phyloP scores from a whole-genome alignment of 2,797 vertebrate genomes.

The Apogon hyalosoma region DNA sequence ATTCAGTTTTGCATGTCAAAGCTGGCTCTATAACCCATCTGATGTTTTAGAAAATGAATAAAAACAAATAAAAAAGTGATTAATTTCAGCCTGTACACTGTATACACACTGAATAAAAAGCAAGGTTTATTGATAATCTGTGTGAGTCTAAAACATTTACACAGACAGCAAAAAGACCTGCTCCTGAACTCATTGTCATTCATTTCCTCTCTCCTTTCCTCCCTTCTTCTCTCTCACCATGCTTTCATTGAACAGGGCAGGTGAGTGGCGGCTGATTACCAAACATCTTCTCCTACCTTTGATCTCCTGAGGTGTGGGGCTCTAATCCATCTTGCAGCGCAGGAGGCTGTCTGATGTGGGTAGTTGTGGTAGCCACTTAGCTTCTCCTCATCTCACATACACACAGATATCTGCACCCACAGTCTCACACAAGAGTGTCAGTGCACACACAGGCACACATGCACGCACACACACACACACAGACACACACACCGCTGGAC shows the following conservation, averaged over 20 bases:
- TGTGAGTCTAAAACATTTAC: neutral
- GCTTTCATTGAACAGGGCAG: constrained; percentile 47
- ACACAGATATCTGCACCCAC: constrained; percentile 27
- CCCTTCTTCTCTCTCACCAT: constrained; percentile 23
- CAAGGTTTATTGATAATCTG: neutral
- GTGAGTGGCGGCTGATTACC: constrained; percentile 71
- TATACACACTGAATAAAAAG: neutral
- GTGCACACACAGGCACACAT: constrained; percentile 10
- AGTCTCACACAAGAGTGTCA: constrained; percentile 14
- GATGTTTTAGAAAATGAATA: neutral
- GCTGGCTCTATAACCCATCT: too few species aligned
- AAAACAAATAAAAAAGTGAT: neutral
- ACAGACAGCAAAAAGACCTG: constrained; percentile 23
- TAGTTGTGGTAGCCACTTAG: constrained; percentile 75
- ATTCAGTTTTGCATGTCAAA: too few species aligned
- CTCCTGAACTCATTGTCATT: constrained; percentile 52
- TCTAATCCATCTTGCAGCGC: constrained; percentile 83
- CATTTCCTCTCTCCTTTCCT: constrained; percentile 37
- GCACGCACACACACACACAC: constrained; percentile 9
- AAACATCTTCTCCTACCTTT: constrained; percentile 82
- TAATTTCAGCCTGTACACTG: neutral
- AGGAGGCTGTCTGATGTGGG: constrained; percentile 69
- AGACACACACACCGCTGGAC: constrained; percentile 12
- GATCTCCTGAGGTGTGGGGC: constrained; percentile 81
- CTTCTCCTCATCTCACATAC: constrained; percentile 79